Base-by-base conservation (phyloP, 2,888 invertebrate species). In the Eutolmus rufibarbis region DNA sequence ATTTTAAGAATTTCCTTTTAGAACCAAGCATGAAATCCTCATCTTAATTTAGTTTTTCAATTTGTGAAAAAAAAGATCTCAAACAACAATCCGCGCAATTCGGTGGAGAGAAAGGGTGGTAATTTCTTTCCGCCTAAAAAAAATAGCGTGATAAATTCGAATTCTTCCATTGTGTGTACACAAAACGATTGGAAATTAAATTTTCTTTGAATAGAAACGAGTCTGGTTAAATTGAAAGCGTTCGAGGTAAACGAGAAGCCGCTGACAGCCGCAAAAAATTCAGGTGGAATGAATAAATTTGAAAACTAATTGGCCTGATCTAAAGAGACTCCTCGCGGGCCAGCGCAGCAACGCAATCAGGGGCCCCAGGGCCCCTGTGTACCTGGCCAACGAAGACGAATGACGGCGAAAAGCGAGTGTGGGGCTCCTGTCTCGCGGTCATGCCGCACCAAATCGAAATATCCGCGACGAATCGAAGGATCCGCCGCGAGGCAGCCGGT, bases 401-500 rank as follows among this genome's bases (percentile, higher is more conserved):
- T 66, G 46, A 74, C 9, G 28, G 46, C 23, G 74, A 66, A 28
- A 84, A 84, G 28, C 46, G 28, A 40, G 79, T 40, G n/a, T 74
- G 34, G 56, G 66, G 37, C 19, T 74, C 37, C 66, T 84, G 74
- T 46, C 74, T 85, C 56, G 56, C 9, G 51, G n/a, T 74, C 51
- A 78, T 78, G 51, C 86, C 78, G 56, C 23, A 78, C 43, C 79
- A 86, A 87, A 74, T 85, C 37, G 86, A 88, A 88, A 88, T 88
- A 87, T 87, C 88, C 88, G 82, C 87, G 82, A 87, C 88, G 82
- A 88, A 88, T 88, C 82, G 86, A 88, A 88, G 87, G 86, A 82
- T 57, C 51, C 86, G 86, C 87, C 87, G 23, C 19, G 56, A 86
- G 77, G 57, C 40, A 86, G 57, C 51, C 78, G 77, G 40, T 56